phyloP scores from a whole-genome alignment of 2,113 vertebrate genomes.

The Formicarius rufipectus region DNA sequence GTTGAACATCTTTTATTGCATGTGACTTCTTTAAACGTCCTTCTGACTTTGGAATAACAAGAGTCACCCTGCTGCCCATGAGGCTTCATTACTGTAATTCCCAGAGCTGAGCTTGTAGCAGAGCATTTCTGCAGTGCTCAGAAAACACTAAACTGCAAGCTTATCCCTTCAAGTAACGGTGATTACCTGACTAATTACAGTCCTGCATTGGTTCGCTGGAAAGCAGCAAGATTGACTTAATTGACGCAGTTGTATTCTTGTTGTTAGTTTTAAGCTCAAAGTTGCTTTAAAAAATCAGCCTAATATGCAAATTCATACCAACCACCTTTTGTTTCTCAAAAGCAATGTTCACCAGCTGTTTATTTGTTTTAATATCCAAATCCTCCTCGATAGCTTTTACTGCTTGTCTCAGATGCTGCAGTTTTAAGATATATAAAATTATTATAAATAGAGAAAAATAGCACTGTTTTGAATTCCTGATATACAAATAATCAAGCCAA shows the following conservation, averaged over 20 bases:
- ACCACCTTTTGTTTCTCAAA: not conserved
- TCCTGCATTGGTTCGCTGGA: not conserved
- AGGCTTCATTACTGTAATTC: slow-evolving; percentile 61
- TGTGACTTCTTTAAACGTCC: slow-evolving; percentile 11
- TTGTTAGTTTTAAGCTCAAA: not conserved
- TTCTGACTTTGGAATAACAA: not conserved
- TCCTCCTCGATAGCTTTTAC: not conserved
- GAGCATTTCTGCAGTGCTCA: not conserved
- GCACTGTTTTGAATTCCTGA: not conserved
- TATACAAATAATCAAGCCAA: not conserved
- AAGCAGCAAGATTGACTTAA: not conserved
- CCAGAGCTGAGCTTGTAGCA: not conserved
- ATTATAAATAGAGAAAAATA: not conserved
- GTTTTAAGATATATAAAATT: not conserved
- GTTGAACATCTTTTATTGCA: not conserved
- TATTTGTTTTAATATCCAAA: not conserved
- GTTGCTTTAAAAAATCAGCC: not conserved
- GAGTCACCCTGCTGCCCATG: not conserved
- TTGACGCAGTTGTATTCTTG: not conserved
- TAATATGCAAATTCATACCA: not conserved
- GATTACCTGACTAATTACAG: not conserved
- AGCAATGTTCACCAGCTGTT: not conserved
- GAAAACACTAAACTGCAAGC: not conserved
- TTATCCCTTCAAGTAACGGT: not conserved
- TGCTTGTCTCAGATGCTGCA: not conserved